Conservation (phyloP, 2,888 invertebrate species). For the Rhyacophila evoluta region DNA sequence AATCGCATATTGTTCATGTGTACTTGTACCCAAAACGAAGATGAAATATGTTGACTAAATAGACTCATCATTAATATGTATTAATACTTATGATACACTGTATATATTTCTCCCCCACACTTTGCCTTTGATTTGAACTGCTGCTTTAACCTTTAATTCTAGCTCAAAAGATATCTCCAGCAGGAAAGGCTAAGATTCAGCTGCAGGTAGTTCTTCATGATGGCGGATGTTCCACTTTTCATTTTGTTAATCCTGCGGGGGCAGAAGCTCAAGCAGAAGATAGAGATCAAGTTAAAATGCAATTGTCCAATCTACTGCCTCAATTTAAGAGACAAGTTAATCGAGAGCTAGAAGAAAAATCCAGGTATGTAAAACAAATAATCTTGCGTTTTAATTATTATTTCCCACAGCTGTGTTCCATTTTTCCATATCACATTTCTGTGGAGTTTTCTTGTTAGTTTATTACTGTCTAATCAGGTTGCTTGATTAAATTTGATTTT, state of each 20-base stretch:
- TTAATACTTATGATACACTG: too few species aligned
- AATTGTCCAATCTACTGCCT: slow-evolving; percentile 90
- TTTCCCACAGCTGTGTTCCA: too few species aligned
- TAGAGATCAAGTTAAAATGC: slow-evolving; percentile 92
- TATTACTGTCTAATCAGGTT: too few species aligned
- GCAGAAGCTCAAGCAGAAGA: slow-evolving; percentile 87
- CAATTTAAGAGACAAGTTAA: slow-evolving; percentile 94
- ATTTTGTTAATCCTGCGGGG: slow-evolving; percentile 92
- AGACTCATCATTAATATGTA: too few species aligned
- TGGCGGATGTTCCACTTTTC: slow-evolving; percentile 95
- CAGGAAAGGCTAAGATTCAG: slow-evolving; percentile 97
- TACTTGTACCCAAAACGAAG: too few species aligned
- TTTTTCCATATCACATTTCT: too few species aligned
- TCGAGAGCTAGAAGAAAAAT: slow-evolving; percentile 90
- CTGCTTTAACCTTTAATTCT: slow-evolving; percentile 42
- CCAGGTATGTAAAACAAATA: slow-evolving; percentile 73
- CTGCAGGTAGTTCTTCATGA: slow-evolving; percentile 96
- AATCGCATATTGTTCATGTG: too few species aligned
- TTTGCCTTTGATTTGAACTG: not conserved
- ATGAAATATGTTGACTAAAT: too few species aligned
- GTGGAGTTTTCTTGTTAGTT: too few species aligned
- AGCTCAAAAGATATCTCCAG: slow-evolving; percentile 98
- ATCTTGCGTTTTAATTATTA: too few species aligned
- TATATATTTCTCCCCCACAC: too few species aligned
- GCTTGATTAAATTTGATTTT: too few species aligned